These are phyloP conservation scores for Marmota flaviventris DNA, from an alignment of 2,113 vertebrate genomes.

Conservation along the genomic window DNA sequence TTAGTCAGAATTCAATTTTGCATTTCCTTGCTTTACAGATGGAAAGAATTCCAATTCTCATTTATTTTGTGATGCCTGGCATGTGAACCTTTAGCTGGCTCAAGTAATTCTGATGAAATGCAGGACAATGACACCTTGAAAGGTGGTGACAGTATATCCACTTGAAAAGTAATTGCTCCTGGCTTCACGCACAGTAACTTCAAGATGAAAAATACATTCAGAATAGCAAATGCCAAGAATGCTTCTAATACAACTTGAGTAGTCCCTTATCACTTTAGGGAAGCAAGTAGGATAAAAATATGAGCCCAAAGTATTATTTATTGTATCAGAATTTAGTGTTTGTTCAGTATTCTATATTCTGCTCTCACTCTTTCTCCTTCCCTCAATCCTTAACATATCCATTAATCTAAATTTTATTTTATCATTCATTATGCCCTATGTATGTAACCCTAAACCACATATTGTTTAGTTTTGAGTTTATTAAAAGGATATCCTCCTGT, in stretches of 20 bases:
- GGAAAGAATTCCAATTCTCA: constrained; percentile 66
- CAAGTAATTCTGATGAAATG: constrained; percentile 74
- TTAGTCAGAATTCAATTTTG: constrained; percentile 65
- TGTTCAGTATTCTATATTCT: not conserved
- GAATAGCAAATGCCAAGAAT: constrained; percentile 75
- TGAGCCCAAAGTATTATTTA: constrained; percentile 50
- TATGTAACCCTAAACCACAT: not conserved
- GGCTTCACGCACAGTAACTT: constrained; percentile 71
- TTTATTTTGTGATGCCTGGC: constrained; percentile 73
- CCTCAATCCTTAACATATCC: not conserved
- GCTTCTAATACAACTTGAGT: constrained; percentile 70
- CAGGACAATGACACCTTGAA: constrained; percentile 79
- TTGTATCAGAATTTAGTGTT: constrained; percentile 20
- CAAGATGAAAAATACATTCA: constrained; percentile 79
- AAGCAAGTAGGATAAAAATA: constrained; percentile 53
- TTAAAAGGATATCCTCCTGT: not conserved
- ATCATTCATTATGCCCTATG: not conserved
- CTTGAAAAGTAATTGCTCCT: constrained; percentile 82
- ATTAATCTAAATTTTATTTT: constrained; percentile 32
- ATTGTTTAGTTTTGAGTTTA: not conserved
- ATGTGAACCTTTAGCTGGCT: constrained; percentile 63
- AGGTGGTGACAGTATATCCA: constrained; percentile 72
- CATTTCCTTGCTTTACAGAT: constrained; percentile 55
- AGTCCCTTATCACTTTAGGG: constrained; percentile 52
- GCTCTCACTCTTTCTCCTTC: not conserved